Conservation (phyloP, 2,113 vertebrate genomes). For the Perccottus glenii region DNA sequence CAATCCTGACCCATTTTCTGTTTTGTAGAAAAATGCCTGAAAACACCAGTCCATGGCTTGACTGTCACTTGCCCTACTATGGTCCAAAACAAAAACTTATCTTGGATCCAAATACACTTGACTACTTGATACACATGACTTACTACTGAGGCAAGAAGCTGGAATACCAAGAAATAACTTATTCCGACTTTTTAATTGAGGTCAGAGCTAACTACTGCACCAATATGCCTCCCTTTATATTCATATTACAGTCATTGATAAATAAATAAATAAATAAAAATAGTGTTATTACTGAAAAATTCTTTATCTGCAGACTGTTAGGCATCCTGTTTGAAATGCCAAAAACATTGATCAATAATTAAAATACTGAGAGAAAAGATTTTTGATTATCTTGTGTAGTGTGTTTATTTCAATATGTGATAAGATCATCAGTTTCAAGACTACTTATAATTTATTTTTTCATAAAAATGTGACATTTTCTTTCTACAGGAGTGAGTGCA, state of each 20-base stretch:
- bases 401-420: constrained; percentile 24
- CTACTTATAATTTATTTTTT: constrained; percentile 19
- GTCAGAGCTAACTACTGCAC: no score
- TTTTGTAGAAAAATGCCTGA: no score
- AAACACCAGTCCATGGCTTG: no score
- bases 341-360: constrained; percentile 47
- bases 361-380: constrained; percentile 22
- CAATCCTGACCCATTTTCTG: no score
- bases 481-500: background rate
- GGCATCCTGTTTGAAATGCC: constrained; percentile 23
- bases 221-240: background rate
- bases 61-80: no score
- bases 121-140: no score
- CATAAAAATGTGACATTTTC: no score
- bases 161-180: no score
- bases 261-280: constrained; percentile 35
- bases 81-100: no score
- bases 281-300: constrained; percentile 22
- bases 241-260: constrained; percentile 20
- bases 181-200: no score
- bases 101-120: no score
- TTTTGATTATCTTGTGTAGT: constrained; percentile 23
- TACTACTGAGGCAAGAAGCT: no score
- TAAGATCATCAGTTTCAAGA: constrained; percentile 5
- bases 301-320: constrained; percentile 37